Evolutionary conservation across 2,888 invertebrate genomes (phyloP).

Genomic region (Caenorhabditis macrosperma): DNA sequence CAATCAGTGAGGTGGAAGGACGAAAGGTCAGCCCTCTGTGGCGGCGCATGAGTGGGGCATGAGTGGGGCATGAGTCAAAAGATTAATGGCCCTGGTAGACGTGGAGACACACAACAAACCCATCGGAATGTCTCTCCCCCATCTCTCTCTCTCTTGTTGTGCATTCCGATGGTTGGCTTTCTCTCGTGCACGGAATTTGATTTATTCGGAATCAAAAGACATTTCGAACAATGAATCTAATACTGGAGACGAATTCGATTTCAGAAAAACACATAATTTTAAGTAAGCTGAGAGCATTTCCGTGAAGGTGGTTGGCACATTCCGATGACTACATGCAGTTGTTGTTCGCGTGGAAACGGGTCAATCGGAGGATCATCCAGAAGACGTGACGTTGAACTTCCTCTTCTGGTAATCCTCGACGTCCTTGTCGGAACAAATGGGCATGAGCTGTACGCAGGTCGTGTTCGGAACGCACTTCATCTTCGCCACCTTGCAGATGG

Average conservation of each 20-base stretch:
- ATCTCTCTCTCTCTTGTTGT: neutral
- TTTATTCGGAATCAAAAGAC: neutral
- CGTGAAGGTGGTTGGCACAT: too few species aligned
- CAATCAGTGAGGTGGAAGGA: neutral
- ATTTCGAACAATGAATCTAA: neutral
- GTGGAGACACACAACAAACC: neutral
- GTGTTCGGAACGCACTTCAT: constrained; percentile 15
- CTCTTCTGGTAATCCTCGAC: constrained; percentile 23
- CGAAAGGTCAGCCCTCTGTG: neutral
- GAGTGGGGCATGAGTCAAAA: constrained; percentile 30
- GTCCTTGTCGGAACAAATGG: constrained; percentile 31
- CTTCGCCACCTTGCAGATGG: constrained; percentile 30
- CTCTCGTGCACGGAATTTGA: neutral
- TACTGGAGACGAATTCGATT: neutral
- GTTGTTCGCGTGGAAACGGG: too few species aligned
- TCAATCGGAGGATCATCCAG: neutral
- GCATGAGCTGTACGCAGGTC: constrained; percentile 20
- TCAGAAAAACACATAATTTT: too few species aligned
- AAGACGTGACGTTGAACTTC: constrained; percentile 37
- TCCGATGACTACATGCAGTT: too few species aligned
- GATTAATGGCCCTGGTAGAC: constrained; percentile 28
- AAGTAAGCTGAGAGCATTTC: too few species aligned
- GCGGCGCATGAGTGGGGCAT: neutral
- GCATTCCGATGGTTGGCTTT: neutral
- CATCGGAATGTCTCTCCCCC: constrained; percentile 24